phyloP scores from a whole-genome alignment of 1,140 invertebrate genomes.

The Drosophila ficusphila region DNA sequence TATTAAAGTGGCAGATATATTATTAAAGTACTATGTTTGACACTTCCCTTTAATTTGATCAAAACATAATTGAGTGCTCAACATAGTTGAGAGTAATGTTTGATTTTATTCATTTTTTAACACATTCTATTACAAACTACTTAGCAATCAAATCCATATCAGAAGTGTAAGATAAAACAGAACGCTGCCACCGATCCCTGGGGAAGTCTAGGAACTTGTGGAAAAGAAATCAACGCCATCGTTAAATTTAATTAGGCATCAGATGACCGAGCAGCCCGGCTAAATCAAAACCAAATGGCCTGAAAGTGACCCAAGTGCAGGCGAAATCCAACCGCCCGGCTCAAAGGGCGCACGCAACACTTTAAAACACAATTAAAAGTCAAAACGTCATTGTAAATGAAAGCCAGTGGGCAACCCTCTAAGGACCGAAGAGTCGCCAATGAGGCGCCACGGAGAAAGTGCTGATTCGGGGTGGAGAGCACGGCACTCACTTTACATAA shows the following conservation, averaged over 20 bases:
- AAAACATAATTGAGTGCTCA: no score
- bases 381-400: slow-evolving; percentile 75
- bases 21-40: no score
- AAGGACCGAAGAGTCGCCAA: slow-evolving; percentile 70
- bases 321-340: slow-evolving; percentile 1
- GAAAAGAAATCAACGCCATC: slow-evolving; percentile 69
- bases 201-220: background rate
- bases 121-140: slow-evolving; percentile 13
- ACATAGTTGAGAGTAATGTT: no score
- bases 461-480: slow-evolving; percentile 16
- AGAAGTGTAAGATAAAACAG: slow-evolving; percentile 50
- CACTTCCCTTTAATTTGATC: no score
- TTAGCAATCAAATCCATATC: slow-evolving; percentile 8
- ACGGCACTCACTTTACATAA: slow-evolving; percentile 74
- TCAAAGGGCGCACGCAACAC: slow-evolving; percentile 43
- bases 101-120: background rate
- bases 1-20: no score
- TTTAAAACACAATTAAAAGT: slow-evolving; percentile 82
- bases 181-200: background rate
- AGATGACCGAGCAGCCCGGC: slow-evolving; percentile 67
- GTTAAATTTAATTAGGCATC: slow-evolving; percentile 84
- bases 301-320: slow-evolving; percentile 57
- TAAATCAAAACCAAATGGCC: slow-evolving; percentile 79
- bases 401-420: slow-evolving; percentile 70
- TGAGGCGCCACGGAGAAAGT: slow-evolving; percentile 41